Evolutionary conservation across 2,113 vertebrate species (phyloP), one percentile per base, ranked within the genome.

Genomic region (Pachyramphus minor): DNA sequence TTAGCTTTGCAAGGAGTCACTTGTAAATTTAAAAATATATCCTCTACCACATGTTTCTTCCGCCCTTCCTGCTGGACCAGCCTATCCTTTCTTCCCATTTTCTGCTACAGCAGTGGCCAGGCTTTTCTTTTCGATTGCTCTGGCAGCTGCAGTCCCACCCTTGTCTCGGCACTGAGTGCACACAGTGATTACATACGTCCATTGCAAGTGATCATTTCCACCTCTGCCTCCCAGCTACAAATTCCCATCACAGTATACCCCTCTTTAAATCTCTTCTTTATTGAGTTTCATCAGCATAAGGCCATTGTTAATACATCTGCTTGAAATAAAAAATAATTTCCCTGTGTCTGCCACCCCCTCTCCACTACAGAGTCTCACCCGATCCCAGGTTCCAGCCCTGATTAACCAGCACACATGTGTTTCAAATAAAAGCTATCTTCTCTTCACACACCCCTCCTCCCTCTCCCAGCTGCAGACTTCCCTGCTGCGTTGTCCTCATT

Each of bases 261-360:
- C 35, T 59, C 73, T 92, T 95, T 63, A 94, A 92, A 95, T 92
- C 90, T 97, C 81, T 53, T 73, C 67, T 91, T 96, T 96, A 96
- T 86, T 95, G 89, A 94, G 78, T 96, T 96, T 96, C 89, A 93
- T 89, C 95, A 82, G 89, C 69, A 53, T 69, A 92, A 91, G 78
- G 60, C 81, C 74, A 74, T 94, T 92, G 84, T 75, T 94, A 95
- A 95, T 95, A 93, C 94, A 97, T 94, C 93, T 97, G 96, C 95
- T 96, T 91, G 89, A 95, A 95, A 97, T 95, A 95, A 97, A 95
- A 92, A 85, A 87, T 81, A 73, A 92, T 96, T 95, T 95, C 95
- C 92, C 93, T 74, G 35, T 87, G 96, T 94, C 96, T 96, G 62
- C 92, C 92, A 87, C 80, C 77, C 95, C 87, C 89, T 87, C 66